Evolutionary conservation across 2,888 invertebrate species (phyloP).

Genomic region (Thymelicus lineola): DNA sequence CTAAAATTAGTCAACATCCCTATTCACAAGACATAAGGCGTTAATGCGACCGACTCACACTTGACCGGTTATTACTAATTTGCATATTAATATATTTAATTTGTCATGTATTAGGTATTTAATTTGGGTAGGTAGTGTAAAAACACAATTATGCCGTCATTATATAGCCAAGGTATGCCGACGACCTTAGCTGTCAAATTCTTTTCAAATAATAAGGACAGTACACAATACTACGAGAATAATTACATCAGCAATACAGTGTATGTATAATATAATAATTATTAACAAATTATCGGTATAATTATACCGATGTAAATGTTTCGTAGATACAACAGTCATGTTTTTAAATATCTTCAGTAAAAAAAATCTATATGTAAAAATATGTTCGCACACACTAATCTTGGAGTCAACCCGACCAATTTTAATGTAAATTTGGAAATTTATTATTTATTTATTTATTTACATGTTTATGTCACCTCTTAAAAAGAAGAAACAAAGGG

Average conservation of each 20-base stretch:
- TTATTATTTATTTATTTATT: too few species aligned
- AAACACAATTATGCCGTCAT: constrained; percentile 21
- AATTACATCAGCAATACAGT: constrained; percentile 12
- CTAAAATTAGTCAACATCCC: too few species aligned
- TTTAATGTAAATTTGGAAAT: too few species aligned
- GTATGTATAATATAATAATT: constrained; percentile 10
- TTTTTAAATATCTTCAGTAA: too few species aligned
- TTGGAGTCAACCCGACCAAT: too few species aligned
- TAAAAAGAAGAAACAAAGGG: too few species aligned
- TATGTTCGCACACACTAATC: too few species aligned
- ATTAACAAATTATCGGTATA: background rate
- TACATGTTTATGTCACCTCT: too few species aligned
- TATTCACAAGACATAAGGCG: too few species aligned
- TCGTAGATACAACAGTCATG: too few species aligned
- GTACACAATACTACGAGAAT: background rate
- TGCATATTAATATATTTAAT: background rate
- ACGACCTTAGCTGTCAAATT: constrained; percentile 24
- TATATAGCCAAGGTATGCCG: constrained; percentile 10
- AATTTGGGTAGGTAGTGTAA: background rate
- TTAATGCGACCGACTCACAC: background rate
- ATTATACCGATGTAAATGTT: too few species aligned
- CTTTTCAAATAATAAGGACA: constrained; percentile 17
- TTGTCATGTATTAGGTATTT: background rate
- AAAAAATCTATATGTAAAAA: too few species aligned
- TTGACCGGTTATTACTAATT: background rate